These are phyloP conservation scores for Bos javanicus DNA, from an alignment of 2,113 vertebrate species.

Conservation along the genomic window DNA sequence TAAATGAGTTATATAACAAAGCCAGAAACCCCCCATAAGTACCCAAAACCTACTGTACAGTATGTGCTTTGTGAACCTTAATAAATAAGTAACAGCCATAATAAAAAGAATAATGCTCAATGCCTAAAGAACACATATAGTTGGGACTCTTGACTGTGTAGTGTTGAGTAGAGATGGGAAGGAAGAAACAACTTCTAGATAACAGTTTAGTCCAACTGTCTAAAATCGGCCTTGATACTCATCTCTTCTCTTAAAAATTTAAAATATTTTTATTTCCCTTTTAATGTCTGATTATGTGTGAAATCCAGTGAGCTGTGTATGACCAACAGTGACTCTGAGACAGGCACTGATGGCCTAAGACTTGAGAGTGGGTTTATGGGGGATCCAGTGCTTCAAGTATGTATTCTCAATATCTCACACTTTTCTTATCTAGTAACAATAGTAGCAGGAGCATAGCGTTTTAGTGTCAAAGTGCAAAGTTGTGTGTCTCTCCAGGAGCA, in stretches of 20 bases:
- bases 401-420: not conserved
- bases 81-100: not conserved
- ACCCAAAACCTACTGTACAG: not conserved
- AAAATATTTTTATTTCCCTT: not conserved
- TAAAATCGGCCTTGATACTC: not conserved
- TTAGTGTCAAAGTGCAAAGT: not conserved
- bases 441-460: not conserved
- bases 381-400: no score
- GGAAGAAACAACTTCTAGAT: not conserved
- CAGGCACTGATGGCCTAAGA: not conserved
- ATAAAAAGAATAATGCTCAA: slow-evolving; percentile 7
- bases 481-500: not conserved
- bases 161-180: not conserved
- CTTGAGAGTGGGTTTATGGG: not conserved
- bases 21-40: not conserved
- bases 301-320: not conserved
- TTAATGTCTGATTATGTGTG: not conserved
- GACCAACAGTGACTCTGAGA: not conserved
- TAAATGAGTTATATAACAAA: slow-evolving; percentile 31
- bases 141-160: not conserved
- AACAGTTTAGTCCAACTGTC: not conserved
- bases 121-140: not conserved
- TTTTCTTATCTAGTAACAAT: not conserved
- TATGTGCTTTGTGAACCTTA: not conserved
- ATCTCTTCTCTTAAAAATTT: not conserved